Evolutionary conservation across 1,140 invertebrate genomes (phyloP).

Genomic region (Drosophila biarmipes): DNA sequence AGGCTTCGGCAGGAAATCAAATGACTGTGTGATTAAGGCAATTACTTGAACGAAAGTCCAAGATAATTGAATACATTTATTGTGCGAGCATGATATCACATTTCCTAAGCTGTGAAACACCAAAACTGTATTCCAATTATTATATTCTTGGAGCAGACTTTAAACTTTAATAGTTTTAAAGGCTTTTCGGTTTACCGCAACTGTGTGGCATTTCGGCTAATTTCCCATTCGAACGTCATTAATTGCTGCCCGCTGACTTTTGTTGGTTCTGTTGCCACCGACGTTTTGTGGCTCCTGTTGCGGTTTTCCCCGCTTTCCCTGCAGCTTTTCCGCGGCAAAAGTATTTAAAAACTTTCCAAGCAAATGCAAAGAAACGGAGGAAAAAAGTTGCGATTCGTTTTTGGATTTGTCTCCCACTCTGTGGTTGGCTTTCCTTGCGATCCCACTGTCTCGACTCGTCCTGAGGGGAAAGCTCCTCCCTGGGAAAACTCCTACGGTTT

Average conservation of each 20-base stretch:
- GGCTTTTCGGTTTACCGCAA: neutral
- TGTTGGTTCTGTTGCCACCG: slow-evolving; percentile 13
- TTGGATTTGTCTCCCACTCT: slow-evolving; percentile 4
- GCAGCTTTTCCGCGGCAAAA: slow-evolving; percentile 42
- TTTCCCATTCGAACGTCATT: slow-evolving; percentile 34
- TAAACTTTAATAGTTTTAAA: neutral
- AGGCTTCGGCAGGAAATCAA: too few relatives aligned
- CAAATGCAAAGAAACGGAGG: slow-evolving; percentile 20
- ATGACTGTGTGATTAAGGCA: too few relatives aligned
- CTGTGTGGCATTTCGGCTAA: slow-evolving; percentile 21
- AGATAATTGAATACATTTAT: neutral
- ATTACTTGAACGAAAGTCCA: too few relatives aligned
- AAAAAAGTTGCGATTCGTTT: slow-evolving; percentile 44
- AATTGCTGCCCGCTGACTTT: slow-evolving; percentile 28
- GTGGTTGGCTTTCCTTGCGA: slow-evolving; percentile 2
- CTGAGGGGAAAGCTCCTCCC: neutral
- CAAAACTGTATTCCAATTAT: too few relatives aligned
- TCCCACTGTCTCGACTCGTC: slow-evolving; percentile 9
- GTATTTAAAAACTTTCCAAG: slow-evolving; percentile 75
- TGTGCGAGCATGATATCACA: neutral
- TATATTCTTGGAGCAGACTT: too few relatives aligned
- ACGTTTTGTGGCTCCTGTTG: slow-evolving; percentile 33
- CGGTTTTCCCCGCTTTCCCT: slow-evolving; percentile 26
- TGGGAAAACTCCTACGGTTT: slow-evolving; percentile 9
- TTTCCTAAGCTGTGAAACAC: too few relatives aligned